These are phyloP conservation scores for Cacatua alba DNA, from an alignment of 2,113 vertebrate species.

Conservation along the genomic window DNA sequence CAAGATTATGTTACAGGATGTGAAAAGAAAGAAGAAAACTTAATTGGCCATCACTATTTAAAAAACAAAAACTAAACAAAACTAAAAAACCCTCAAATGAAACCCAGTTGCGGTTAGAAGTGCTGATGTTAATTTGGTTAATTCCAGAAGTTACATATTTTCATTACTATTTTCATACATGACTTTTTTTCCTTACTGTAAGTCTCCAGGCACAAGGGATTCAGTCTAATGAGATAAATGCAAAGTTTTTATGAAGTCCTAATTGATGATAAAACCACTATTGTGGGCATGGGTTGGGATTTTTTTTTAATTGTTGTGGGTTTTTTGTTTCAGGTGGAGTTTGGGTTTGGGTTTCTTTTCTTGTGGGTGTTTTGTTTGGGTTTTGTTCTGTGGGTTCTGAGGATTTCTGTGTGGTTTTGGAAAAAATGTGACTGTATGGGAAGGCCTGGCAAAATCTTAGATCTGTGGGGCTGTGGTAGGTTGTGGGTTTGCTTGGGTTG, in stretches of 20 bases:
- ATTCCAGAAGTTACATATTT: not conserved
- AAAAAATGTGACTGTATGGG: not conserved
- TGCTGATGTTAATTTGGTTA: not conserved
- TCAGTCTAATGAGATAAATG: not conserved
- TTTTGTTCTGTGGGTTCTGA: not conserved
- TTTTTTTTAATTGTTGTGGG: not conserved
- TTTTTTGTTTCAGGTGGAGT: rapidly evolving
- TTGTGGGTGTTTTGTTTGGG: not conserved
- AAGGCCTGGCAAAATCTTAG: not conserved
- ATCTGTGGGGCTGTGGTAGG: not conserved
- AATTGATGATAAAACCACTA: not conserved
- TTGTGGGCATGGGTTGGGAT: not conserved
- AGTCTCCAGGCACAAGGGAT: not conserved
- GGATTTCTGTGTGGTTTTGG: not conserved
- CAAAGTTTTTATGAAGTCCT: not conserved
- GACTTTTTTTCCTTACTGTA: not conserved
- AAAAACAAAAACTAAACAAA: not conserved
- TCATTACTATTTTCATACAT: not conserved
- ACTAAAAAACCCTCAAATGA: not conserved
- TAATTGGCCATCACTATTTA: not conserved
- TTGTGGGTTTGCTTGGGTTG: not conserved
- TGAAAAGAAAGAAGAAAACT: not conserved
- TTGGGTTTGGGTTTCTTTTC: not conserved
- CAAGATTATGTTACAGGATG: not conserved
- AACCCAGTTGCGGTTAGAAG: not conserved